These are phyloP conservation scores for Argopecten irradians DNA, from an alignment of 1,140 invertebrate genomes.

Conservation along the genomic window DNA sequence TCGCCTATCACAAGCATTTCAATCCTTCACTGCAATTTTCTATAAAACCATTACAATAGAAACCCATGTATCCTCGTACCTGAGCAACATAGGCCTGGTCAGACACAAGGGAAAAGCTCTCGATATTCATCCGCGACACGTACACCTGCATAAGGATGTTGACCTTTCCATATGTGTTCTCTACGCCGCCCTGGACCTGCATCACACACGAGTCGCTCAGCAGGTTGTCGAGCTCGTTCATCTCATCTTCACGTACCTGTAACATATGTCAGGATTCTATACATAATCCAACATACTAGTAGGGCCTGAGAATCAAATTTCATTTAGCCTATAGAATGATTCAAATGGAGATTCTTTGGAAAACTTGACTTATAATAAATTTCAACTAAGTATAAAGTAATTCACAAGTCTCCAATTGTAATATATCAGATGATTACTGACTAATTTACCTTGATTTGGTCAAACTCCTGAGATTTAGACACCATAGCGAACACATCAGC, in stretches of 20 bases:
- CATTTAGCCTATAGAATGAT: too few relatives aligned
- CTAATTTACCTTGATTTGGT: constrained; percentile 90
- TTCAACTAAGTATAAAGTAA: too few relatives aligned
- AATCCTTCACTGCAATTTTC: too few relatives aligned
- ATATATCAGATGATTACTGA: too few relatives aligned
- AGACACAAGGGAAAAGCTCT: constrained; percentile 93
- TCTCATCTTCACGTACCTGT: constrained; percentile 94
- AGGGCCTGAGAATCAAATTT: too few relatives aligned
- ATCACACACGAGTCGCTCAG: constrained; percentile 85
- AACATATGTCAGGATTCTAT: too few relatives aligned
- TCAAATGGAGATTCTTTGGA: too few relatives aligned
- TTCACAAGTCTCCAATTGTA: too few relatives aligned
- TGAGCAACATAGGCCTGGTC: constrained; percentile 95
- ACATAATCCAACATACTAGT: too few relatives aligned
- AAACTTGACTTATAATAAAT: too few relatives aligned
- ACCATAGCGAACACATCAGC: constrained; percentile 92
- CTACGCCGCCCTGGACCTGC: constrained; percentile 86
- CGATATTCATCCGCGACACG: constrained; percentile 87
- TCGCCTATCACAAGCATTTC: too few relatives aligned
- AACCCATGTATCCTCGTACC: constrained; percentile 78
- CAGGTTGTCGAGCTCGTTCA: constrained; percentile 91
- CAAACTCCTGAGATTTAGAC: constrained; percentile 94
- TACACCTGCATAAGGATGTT: constrained; percentile 97
- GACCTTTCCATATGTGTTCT: constrained; percentile 93
- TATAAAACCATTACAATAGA: too few relatives aligned